These are phyloP conservation scores for Littorina saxatilis DNA, from an alignment of 1,140 invertebrate species.

Conservation along the genomic window DNA sequence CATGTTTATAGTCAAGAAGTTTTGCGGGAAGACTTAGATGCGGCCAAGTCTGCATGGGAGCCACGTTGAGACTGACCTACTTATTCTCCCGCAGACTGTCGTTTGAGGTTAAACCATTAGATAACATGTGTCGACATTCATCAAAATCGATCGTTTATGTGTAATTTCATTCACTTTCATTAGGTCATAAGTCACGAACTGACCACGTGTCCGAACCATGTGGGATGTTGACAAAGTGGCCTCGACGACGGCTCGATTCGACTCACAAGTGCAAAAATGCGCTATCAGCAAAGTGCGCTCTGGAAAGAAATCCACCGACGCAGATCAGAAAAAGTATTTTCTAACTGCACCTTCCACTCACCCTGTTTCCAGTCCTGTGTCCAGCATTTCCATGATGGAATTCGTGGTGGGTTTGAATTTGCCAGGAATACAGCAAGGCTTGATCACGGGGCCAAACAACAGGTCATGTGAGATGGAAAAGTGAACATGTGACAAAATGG, in stretches of 20 bases:
- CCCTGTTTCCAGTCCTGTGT: slow-evolving; percentile 74
- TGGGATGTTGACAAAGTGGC: background rate
- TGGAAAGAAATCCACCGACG: slow-evolving; percentile 9
- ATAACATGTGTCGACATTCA: too few species aligned
- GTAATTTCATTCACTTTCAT: too few species aligned
- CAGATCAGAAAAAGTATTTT: slow-evolving; percentile 16
- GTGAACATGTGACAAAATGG: slow-evolving; percentile 75
- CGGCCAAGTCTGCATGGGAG: too few species aligned
- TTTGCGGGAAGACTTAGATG: too few species aligned
- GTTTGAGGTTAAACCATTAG: too few species aligned
- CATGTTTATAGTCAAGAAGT: too few species aligned
- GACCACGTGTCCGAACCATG: slow-evolving; percentile 24
- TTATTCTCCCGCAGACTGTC: background rate
- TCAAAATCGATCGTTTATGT: too few species aligned
- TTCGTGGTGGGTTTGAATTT: slow-evolving; percentile 74
- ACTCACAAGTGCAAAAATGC: slow-evolving; percentile 19
- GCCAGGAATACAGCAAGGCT: slow-evolving; percentile 74
- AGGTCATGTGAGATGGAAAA: slow-evolving; percentile 77
- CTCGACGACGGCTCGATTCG: slow-evolving; percentile 1
- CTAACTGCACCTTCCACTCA: slow-evolving; percentile 52
- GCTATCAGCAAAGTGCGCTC: slow-evolving; percentile 25
- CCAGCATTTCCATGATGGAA: slow-evolving; percentile 75
- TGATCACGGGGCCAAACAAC: slow-evolving; percentile 78
- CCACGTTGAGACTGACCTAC: background rate
- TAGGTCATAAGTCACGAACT: background rate